Percentiles rank a stretch among this genome's conserved stretches.
phyloP scores from a whole-genome alignment of 2,113 vertebrate genomes.

The Triplophysa dalaica region DNA sequence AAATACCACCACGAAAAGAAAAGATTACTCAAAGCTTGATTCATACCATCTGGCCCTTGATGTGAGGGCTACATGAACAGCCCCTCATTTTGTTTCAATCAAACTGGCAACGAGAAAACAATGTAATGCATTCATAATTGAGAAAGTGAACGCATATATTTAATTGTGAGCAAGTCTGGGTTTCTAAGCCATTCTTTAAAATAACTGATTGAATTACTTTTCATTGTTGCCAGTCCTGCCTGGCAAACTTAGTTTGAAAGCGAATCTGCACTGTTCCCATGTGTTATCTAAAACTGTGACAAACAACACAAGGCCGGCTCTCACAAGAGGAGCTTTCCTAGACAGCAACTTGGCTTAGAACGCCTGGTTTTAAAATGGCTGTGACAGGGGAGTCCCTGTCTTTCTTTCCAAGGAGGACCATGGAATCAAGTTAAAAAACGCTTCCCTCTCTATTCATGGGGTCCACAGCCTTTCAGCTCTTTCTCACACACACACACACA shows the following conservation, averaged over 20 bases:
- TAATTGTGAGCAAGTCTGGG: neutral
- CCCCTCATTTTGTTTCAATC: conserved; percentile 25
- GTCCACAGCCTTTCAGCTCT: conserved; percentile 55
- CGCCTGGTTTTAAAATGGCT: conserved; percentile 53
- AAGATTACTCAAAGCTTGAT: conserved; percentile 44
- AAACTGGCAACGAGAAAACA: conserved; percentile 15
- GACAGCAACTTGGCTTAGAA: conserved; percentile 57
- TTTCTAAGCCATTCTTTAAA: neutral
- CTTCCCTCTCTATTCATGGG: conserved; percentile 54
- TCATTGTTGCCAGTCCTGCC: neutral
- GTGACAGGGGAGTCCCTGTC: conserved; percentile 64
- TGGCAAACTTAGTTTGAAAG: neutral
- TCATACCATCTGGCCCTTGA: conserved; percentile 57
- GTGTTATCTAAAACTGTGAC: conserved; percentile 43
- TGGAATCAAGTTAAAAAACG: conserved; percentile 40
- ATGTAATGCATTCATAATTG: conserved; percentile 9
- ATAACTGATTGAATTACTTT: neutral
- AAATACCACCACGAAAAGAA: conserved; percentile 45
- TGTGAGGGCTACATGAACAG: conserved; percentile 39
- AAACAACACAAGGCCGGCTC: conserved; percentile 32
- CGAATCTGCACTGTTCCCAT: conserved; percentile 23
- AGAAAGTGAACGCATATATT: neutral
- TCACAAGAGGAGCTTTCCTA: conserved; percentile 53
- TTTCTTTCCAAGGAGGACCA: conserved; percentile 59
- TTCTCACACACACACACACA: conserved; percentile 25